phyloP scores from a whole-genome alignment of 92 coral and sea anemone species.

The Epizoanthus stellaris region DNA sequence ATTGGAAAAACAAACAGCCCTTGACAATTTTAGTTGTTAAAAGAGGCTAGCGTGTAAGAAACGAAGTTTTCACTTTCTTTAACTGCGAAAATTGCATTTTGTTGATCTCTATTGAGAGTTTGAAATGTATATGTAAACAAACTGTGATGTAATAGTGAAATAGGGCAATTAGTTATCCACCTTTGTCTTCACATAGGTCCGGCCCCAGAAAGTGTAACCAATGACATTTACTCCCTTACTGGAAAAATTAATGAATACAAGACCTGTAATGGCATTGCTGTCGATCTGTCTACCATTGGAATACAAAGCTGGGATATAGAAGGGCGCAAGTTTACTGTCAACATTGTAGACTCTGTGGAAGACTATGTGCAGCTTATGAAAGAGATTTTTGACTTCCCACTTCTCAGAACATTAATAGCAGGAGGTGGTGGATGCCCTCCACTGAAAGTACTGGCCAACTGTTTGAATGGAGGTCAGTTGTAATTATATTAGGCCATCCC shows the following conservation, averaged over 20 bases:
- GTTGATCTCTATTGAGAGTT: too few species aligned
- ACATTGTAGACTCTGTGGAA: constrained; percentile 83
- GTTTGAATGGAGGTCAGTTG: constrained; percentile 92
- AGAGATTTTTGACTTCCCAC: constrained; percentile 90
- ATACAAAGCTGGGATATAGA: constrained; percentile 87
- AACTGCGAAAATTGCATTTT: too few species aligned
- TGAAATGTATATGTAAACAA: too few species aligned
- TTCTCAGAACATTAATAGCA: constrained; percentile 70
- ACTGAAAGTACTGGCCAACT: constrained; percentile 75
- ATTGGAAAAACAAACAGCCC: too few species aligned
- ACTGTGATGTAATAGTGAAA: not conserved
- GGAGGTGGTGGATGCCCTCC: constrained; percentile 62
- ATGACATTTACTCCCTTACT: constrained; percentile 76
- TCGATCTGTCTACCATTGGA: constrained; percentile 74
- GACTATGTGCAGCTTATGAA: constrained; percentile 91
- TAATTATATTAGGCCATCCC: too few species aligned
- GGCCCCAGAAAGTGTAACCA: constrained; percentile 93
- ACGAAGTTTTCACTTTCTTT: too few species aligned
- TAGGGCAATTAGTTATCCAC: not conserved
- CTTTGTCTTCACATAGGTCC: constrained; percentile 66
- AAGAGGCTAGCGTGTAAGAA: too few species aligned
- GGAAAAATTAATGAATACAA: constrained; percentile 79
- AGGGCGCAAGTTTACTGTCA: constrained; percentile 79
- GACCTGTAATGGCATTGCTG: constrained; percentile 73
- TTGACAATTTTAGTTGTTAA: too few species aligned